Evolutionary conservation across 2,888 invertebrate genomes (phyloP).

Genomic region (Meandrusa payeni): DNA sequence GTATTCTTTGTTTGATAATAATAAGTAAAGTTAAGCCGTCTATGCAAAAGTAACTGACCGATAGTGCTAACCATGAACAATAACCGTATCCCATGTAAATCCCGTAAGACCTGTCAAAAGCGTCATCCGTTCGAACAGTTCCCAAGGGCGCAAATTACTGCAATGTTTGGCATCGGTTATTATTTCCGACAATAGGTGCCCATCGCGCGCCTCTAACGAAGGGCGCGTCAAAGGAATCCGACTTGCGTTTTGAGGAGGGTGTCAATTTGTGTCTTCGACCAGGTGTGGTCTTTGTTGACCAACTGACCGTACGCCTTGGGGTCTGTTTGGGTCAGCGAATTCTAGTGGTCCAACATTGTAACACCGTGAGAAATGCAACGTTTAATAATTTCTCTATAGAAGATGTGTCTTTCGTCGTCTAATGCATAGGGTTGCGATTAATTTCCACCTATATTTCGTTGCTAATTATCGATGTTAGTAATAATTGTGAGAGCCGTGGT

Average conservation of each 20-base stretch:
- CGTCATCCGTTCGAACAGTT: conserved; percentile 54
- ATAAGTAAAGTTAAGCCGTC: no score
- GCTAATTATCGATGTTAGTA: no score
- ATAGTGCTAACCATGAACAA: conserved; percentile 52
- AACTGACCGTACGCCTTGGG: conserved; percentile 64
- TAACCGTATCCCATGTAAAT: conserved; percentile 41
- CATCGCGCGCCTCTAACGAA: conserved; percentile 67
- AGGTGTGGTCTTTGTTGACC: conserved; percentile 69
- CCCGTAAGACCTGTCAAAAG: conserved; percentile 69
- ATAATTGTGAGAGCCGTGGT: no score
- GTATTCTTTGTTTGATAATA: no score
- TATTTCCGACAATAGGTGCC: conserved; percentile 53
- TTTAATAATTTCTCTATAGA: no score
- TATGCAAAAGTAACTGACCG: no score
- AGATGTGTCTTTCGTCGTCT: no score
- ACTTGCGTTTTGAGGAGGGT: conserved; percentile 59
- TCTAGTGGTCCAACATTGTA: conserved; percentile 51
- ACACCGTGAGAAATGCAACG: conserved; percentile 59
- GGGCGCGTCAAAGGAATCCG: conserved; percentile 57
- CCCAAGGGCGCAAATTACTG: conserved; percentile 68
- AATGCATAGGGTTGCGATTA: no score
- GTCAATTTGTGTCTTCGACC: conserved; percentile 62
- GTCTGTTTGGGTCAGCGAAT: conserved; percentile 61
- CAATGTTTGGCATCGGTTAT: conserved; percentile 70
- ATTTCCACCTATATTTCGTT: no score